Evolutionary conservation across 2,797 vertebrate species (phyloP), one percentile per base, ranked within the genome.

Genomic region (Phoxinus dragarum): DNA sequence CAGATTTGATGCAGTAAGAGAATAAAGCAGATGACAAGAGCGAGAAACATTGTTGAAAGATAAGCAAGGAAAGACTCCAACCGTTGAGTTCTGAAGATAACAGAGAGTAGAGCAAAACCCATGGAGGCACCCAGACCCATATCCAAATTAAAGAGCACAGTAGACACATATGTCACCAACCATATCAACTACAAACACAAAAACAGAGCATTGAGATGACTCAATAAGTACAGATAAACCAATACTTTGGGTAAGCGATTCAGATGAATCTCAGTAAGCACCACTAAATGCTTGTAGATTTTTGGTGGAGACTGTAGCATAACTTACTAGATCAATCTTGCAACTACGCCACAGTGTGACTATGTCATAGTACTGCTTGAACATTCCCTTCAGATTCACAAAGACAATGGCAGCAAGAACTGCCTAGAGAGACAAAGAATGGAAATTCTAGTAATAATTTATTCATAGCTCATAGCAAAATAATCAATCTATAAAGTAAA

Each of bases 71-170:
- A 95, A 44, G 66, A 84, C n/a, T 86, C 96, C 97, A 91, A 99
- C 98, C 96, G 87, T 92, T 99, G 98, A 11, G 95, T 98, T 89
- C 97, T 97, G 92, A 99, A 94, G 91, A 99, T 97, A 84, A 99
- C 96, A 0, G 97, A 97, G 68, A 99, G 93, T 82, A 99, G 88
- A 73, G 96, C 95, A 67, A 99, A 99, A 38, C 84, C 91, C 80
- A 99, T 92, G 0, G 98, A 96, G 5, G 91, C 96, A 0, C 89
- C 98, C 54, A 99, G 96, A 78, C 98, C 98, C 2, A 99, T 90
- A 89, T 99, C 98, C 91, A 99, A 90, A 86, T 98, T 98, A 76
- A 99, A 94, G 27, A 97, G 86, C 73, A 98, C 76, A 0, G 98
- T 98, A 88, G 96, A 96, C 84, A 96, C 87, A 73, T 97, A 97